Conservation (phyloP, 2,797 vertebrate species). For the Hozukius guyotensis region DNA sequence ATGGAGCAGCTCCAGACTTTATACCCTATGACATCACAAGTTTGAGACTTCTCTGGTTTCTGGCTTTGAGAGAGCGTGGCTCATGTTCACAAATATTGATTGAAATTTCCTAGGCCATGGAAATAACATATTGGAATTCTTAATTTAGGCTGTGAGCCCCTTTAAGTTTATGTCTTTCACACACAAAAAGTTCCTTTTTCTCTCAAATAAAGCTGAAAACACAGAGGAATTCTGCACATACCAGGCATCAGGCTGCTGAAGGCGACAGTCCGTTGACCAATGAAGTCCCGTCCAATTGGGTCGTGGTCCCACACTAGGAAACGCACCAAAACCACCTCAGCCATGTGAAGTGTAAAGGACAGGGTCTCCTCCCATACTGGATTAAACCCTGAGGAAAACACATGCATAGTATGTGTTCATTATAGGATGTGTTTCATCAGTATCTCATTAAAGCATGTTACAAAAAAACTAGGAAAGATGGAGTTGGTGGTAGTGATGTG, state of each 20-base stretch:
- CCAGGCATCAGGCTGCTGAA: slow-evolving; percentile 97
- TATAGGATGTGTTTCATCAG: not conserved
- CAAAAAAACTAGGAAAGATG: not conserved
- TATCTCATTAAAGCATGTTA: not conserved
- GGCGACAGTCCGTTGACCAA: slow-evolving; percentile 95
- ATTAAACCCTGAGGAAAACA: slow-evolving; percentile 89
- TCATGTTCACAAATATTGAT: too few species aligned
- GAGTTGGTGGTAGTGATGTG: not conserved
- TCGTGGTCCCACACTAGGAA: slow-evolving; percentile 99
- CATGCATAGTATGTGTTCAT: slow-evolving; percentile 1
- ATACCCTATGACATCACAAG: too few species aligned
- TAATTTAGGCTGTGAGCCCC: too few species aligned
- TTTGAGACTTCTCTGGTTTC: too few species aligned
- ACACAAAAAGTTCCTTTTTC: not conserved
- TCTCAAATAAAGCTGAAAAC: not conserved
- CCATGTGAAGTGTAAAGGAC: slow-evolving; percentile 97
- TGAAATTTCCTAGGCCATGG: too few species aligned
- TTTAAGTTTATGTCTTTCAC: slow-evolving; percentile 12
- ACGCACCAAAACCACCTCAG: slow-evolving; percentile 93
- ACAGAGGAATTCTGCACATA: slow-evolving; percentile 51
- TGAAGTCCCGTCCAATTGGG: slow-evolving; percentile 96
- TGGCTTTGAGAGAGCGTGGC: too few species aligned
- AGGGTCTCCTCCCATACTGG: slow-evolving; percentile 98
- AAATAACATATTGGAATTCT: too few species aligned
- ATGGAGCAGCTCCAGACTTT: too few species aligned